These are phyloP conservation scores for Ormyrus thymus DNA, from an alignment of 2,888 invertebrate species.

Conservation along the genomic window DNA sequence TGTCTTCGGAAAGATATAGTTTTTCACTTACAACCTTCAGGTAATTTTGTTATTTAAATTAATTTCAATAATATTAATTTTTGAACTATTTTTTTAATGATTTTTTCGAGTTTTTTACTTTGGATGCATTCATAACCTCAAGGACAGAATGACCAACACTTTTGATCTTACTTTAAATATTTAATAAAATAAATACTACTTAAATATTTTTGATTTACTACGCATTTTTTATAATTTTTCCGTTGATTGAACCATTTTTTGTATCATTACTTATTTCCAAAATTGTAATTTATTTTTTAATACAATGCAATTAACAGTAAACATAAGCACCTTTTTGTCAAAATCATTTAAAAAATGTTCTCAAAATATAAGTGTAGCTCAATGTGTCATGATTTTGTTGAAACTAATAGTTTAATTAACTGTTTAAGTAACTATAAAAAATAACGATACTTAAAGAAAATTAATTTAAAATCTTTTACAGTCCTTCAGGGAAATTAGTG, in stretches of 20 bases:
- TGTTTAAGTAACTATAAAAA: background rate
- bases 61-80: constrained; percentile 26
- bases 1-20: constrained; percentile 97
- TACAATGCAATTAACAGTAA: background rate
- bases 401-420: background rate
- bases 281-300: background rate
- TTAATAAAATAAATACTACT: background rate
- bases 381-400: background rate
- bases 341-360: too few species aligned
- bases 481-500: constrained; percentile 99
- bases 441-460: background rate
- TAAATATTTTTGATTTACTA: background rate
- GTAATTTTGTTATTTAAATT: constrained; percentile 73
- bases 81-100: background rate
- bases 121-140: constrained; percentile 42
- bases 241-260: background rate
- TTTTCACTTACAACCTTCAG: constrained; percentile 94
- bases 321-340: too few species aligned
- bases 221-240: background rate
- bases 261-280: constrained; percentile 1
- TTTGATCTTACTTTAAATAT: constrained; percentile 31
- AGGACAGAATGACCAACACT: constrained; percentile 54
- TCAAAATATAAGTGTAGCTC: background rate
- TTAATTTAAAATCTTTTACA: constrained; percentile 75
- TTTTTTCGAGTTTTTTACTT: too few species aligned